Evolutionary conservation across 37 sponge, comb jelly and placozoan species (phyloP).

Genomic region (Mnemiopsis leidyi): DNA sequence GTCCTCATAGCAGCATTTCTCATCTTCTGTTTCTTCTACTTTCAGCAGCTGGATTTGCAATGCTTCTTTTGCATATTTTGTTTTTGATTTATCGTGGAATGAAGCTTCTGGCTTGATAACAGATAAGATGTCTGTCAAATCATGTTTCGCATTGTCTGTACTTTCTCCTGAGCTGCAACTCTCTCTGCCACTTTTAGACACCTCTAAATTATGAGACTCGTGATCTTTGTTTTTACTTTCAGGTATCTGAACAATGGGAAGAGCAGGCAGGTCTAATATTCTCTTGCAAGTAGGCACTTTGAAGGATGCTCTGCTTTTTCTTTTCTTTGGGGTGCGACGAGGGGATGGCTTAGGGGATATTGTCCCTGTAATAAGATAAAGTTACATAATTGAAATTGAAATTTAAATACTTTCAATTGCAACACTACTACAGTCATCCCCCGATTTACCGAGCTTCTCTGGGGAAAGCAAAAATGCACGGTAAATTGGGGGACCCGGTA

Average conservation of each 20-base stretch:
- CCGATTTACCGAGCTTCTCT: too few relatives aligned
- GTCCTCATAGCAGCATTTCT: too few relatives aligned
- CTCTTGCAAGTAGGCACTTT: neutral
- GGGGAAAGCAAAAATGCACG: too few relatives aligned
- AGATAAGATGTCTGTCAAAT: neutral
- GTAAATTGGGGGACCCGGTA: too few relatives aligned
- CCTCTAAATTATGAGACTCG: too few relatives aligned
- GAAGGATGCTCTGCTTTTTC: neutral
- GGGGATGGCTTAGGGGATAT: neutral
- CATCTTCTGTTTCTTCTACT: neutral
- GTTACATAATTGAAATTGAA: too few relatives aligned
- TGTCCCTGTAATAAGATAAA: neutral
- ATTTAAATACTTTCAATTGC: neutral
- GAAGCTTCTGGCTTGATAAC: neutral
- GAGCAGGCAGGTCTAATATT: neutral
- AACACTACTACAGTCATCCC: neutral
- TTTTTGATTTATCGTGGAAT: neutral
- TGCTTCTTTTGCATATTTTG: neutral
- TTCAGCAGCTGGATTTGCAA: neutral
- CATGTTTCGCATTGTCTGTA: neutral
- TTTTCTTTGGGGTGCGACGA: neutral
- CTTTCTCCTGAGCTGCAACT: neutral
- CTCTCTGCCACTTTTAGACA: neutral
- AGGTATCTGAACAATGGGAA: neutral
- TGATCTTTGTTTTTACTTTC: neutral